These are phyloP conservation scores for Orycteropus afer DNA, from an alignment of 2,113 vertebrate genomes.

Conservation along the genomic window DNA sequence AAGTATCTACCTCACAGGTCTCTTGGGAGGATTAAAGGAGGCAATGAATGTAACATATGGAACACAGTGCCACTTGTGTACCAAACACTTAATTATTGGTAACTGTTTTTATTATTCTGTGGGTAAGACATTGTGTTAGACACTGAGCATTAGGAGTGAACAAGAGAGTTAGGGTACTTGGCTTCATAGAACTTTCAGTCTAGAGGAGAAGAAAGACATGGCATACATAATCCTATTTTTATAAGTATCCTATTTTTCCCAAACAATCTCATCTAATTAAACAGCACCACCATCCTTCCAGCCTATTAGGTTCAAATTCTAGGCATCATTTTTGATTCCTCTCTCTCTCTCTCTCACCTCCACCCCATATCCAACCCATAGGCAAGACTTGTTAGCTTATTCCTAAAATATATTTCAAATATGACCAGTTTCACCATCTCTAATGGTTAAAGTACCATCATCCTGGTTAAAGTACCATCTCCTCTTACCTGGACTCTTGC, in stretches of 20 bases:
- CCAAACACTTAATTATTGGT: neutral
- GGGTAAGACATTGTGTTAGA: neutral
- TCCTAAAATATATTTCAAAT: neutral
- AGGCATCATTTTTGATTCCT: neutral
- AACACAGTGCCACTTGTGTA: neutral
- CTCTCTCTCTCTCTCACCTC: neutral
- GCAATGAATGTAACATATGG: neutral
- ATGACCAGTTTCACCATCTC: neutral
- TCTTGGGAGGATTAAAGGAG: neutral
- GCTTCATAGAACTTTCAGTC: neutral
- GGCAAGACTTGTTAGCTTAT: neutral
- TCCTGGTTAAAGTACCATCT: neutral
- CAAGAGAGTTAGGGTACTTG: neutral
- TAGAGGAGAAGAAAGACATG: neutral
- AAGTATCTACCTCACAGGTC: neutral
- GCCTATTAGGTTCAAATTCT: slow-evolving; percentile 25
- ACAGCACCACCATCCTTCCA: neutral
- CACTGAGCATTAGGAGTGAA: neutral
- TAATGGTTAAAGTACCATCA: neutral
- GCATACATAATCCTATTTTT: neutral
- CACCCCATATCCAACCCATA: neutral
- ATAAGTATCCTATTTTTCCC: too few relatives aligned
- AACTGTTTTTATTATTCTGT: neutral
- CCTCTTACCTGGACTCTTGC: neutral
- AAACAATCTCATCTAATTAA: neutral